phyloP scores from a whole-genome alignment of 2,888 invertebrate genomes.

The Rotaria magnacalcarata region DNA sequence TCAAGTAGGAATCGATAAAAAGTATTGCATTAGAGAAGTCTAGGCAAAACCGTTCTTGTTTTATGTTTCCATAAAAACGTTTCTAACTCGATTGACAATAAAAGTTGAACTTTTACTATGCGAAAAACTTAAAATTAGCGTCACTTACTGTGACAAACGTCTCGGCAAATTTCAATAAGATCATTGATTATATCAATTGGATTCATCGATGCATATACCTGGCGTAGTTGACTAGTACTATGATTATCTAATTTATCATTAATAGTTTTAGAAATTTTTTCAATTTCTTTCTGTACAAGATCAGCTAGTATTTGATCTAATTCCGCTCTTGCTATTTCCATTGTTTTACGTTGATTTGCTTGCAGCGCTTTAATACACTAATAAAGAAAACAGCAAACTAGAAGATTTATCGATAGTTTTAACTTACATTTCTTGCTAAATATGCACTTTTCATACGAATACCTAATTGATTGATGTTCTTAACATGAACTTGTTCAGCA shows the following conservation, averaged over 20 bases:
- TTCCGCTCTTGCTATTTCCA: constrained; percentile 13
- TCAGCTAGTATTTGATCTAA: not conserved
- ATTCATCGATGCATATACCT: not conserved
- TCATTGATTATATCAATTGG: constrained; percentile 17
- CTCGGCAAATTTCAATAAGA: not conserved
- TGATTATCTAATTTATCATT: not conserved
- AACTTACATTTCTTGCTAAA: constrained; percentile 14
- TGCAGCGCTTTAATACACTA: constrained; percentile 27
- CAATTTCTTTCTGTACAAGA: not conserved
- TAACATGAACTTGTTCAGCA: not conserved
- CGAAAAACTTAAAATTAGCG: no score
- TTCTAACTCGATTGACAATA: no score
- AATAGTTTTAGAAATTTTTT: not conserved
- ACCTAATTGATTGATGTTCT: not conserved
- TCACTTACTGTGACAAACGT: not conserved
- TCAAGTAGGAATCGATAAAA: no score
- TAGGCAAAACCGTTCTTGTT: no score
- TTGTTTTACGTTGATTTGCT: constrained; percentile 13
- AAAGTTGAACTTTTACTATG: no score
- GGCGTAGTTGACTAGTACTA: not conserved
- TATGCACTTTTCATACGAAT: not conserved
- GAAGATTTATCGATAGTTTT: not conserved
- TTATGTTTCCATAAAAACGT: no score
- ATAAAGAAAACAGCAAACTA: not conserved
- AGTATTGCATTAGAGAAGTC: no score